Evolutionary conservation across 2,113 vertebrate species (phyloP), one percentile per base, ranked within the genome.

Genomic region (Trematomus loennbergii): DNA sequence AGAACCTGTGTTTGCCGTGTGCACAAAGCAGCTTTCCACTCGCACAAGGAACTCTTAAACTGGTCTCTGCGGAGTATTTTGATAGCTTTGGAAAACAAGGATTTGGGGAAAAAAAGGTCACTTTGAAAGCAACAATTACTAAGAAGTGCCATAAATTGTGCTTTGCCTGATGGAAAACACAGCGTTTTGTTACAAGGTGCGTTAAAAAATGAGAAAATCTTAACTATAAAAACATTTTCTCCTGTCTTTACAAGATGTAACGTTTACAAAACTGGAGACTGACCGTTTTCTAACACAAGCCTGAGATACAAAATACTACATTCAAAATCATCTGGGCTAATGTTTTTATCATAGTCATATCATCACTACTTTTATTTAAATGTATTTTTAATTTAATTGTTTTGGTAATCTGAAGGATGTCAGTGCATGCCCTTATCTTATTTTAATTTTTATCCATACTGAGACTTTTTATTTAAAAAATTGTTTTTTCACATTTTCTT

Each of bases 331-430:
- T 67, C 62, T 79, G 69, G 79, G 49, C 67, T 83, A 52, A 72
- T 77, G 65, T 87, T 87, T 72, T 83, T 78, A 70, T 70, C 62
- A 55, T 62, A 68, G 48, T 61, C 45, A 50, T 89, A 57, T 78
- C 75, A 87, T 90, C 89, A 93, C 89, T 91, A 91, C 88, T 87
- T 29, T 90, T 89, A 92, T 93, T 90, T 92, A 90, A 93, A 75
- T 79, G n/a, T 54, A 18, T 78, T 89, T 79, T 85, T 89, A 78
- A 87, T 89, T 89, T 85, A 88, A 88, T 81, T 83, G 52, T 65
- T 68, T 75, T 83, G 72, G 55, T 90, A 83, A 82, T 82, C 79
- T 82, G 83, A 88, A 91, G 67, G 90, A 87, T 79, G 76, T 84
- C 75, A 58, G 67, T 67, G 82, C 89, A 91, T 90, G 87, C 68